phyloP scores from a whole-genome alignment of 2,113 vertebrate genomes.

The Coreoperca whiteheadi region DNA sequence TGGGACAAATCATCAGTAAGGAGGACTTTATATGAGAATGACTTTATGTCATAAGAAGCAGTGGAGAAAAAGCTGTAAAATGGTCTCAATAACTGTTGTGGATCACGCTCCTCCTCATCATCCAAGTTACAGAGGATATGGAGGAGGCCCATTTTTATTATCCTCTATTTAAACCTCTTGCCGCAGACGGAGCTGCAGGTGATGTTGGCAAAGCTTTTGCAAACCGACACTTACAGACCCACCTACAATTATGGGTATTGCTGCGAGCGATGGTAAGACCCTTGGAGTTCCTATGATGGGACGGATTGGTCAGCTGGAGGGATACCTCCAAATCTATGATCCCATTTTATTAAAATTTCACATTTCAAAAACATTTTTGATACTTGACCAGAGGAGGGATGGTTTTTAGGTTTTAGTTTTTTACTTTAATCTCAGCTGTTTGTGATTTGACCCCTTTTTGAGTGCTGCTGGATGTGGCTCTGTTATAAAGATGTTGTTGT shows the following conservation, averaged over 20 bases:
- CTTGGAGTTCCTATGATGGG: no score
- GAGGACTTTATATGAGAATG: neutral
- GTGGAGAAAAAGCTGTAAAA: neutral
- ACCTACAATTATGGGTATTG: neutral
- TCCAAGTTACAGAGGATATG: neutral
- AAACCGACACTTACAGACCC: neutral
- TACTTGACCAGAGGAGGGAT: neutral
- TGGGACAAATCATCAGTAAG: neutral
- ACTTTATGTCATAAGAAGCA: neutral
- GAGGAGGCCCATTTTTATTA: conserved; percentile 1
- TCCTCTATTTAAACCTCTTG: conserved; percentile 1
- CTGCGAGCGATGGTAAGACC: neutral
- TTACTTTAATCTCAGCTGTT: neutral
- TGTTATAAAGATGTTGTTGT: neutral
- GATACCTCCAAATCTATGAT: neutral
- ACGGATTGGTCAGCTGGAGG: neutral
- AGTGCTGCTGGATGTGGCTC: neutral
- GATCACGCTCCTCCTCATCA: neutral
- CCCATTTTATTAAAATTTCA: neutral
- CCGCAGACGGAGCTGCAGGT: conserved; percentile 2
- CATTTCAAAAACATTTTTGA: neutral
- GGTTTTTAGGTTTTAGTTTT: neutral
- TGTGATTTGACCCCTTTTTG: neutral
- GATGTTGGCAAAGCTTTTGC: conserved; percentile 16
- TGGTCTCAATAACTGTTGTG: neutral